Evolutionary conservation across 2,888 invertebrate genomes (phyloP).

Genomic region (Cybosia mesomella): DNA sequence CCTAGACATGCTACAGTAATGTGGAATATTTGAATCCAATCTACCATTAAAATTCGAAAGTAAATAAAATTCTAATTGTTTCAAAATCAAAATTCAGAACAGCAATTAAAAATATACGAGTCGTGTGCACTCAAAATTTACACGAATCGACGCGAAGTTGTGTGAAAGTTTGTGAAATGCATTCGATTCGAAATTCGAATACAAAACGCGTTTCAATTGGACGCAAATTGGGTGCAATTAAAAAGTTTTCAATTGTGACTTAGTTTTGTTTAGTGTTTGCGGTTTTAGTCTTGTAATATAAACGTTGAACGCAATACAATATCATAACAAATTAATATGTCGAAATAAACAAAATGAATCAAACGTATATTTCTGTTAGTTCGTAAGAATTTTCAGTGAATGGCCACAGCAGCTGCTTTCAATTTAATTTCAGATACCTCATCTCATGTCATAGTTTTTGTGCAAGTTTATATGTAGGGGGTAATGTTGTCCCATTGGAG

Average conservation of each 20-base stretch:
- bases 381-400: too few relatives aligned
- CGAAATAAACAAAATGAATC: neutral
- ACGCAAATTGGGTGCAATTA: conserved; percentile 80
- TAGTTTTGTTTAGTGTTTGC: conserved; percentile 45
- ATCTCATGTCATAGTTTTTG: too few relatives aligned
- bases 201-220: conserved; percentile 81
- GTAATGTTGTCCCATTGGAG: too few relatives aligned
- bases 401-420: too few relatives aligned
- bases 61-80: conserved; percentile 25
- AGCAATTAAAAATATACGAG: conserved; percentile 52
- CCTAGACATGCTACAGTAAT: too few relatives aligned
- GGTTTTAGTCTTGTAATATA: conserved; percentile 29
- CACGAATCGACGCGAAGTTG: conserved; percentile 68
- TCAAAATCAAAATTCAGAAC: conserved; percentile 39
- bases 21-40: neutral
- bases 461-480: too few relatives aligned
- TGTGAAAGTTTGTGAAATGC: conserved; percentile 67
- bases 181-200: conserved; percentile 68
- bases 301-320: neutral
- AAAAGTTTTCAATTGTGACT: conserved; percentile 72
- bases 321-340: conserved; percentile 7
- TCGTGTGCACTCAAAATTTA: conserved; percentile 66
- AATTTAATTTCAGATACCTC: too few relatives aligned
- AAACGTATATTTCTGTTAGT: too few relatives aligned
- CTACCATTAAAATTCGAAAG: neutral